Percentiles rank a stretch among this genome's conserved stretches.
These are phyloP conservation scores for Liolophura sinensis DNA, from an alignment of 1,140 invertebrate species.

Conservation along the genomic window DNA sequence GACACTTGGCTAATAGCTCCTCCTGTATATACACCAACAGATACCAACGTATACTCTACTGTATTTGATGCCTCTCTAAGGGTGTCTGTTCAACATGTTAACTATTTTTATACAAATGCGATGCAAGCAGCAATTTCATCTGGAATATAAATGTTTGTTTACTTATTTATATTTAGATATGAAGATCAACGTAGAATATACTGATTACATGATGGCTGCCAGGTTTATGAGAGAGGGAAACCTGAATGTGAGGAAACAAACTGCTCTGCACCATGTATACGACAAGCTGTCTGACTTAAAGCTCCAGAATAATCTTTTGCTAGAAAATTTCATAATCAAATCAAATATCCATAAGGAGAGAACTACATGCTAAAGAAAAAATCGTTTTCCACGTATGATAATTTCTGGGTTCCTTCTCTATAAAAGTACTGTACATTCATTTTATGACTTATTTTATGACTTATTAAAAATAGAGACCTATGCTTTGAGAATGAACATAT, in stretches of 20 bases:
- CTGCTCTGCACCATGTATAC: not conserved
- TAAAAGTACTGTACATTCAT: too few relatives aligned
- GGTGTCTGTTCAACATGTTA: conserved; percentile 4
- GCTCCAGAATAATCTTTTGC: too few relatives aligned
- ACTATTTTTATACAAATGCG: not conserved
- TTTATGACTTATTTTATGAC: too few relatives aligned
- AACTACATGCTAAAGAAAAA: too few relatives aligned
- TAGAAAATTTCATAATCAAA: too few relatives aligned
- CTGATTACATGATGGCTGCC: too few relatives aligned
- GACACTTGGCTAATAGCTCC: conserved; percentile 24
- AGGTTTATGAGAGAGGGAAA: not conserved
- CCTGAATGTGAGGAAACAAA: too few relatives aligned
- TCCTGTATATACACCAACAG: conserved; percentile 18
- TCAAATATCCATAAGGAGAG: too few relatives aligned
- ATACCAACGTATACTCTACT: not conserved
- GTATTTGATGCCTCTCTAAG: conserved; percentile 7
- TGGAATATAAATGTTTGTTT: not conserved
- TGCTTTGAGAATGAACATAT: not conserved
- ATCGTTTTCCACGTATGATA: not conserved
- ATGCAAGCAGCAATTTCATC: not conserved
- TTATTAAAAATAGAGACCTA: too few relatives aligned
- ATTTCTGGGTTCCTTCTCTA: not conserved
- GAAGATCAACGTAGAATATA: not conserved
- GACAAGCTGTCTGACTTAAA: not conserved
- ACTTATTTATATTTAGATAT: not conserved